Conservation (phyloP, 2,888 invertebrate species). For the Spilarctia lutea region DNA sequence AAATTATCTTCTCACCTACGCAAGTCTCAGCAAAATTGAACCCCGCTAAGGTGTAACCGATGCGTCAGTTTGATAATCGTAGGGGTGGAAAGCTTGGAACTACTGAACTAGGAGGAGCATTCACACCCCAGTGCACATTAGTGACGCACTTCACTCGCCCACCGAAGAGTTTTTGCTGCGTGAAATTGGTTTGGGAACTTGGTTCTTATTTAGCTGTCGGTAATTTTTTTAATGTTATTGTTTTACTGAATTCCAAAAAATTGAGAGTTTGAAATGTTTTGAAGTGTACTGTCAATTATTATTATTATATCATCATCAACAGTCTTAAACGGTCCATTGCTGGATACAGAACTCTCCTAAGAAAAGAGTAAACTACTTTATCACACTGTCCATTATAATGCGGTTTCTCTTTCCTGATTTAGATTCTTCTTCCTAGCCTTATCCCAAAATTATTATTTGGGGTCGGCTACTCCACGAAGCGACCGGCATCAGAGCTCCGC, state of each 20-base stretch:
- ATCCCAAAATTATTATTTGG: too few species aligned
- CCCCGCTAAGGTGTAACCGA: slow-evolving; percentile 21
- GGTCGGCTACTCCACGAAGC: too few species aligned
- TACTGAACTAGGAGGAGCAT: slow-evolving; percentile 39
- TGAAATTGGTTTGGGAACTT: background rate
- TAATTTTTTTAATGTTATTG: background rate
- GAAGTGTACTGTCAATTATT: background rate
- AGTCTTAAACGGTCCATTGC: too few species aligned
- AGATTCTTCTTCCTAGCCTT: too few species aligned
- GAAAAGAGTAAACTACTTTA: too few species aligned
- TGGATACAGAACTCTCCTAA: too few species aligned
- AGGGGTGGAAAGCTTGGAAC: slow-evolving; percentile 24
- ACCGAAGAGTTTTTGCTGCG: background rate
- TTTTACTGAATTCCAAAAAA: background rate
- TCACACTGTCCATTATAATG: too few species aligned
- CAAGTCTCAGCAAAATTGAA: background rate
- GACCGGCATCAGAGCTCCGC: too few species aligned
- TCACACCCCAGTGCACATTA: slow-evolving; percentile 40
- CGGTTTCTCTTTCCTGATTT: too few species aligned
- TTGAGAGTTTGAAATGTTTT: background rate
- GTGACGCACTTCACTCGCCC: slow-evolving; percentile 17
- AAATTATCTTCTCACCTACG: background rate
- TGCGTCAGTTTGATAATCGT: slow-evolving; percentile 33
- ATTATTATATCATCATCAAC: background rate
- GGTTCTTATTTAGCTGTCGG: background rate